phyloP scores from a whole-genome alignment of 2,113 vertebrate genomes.

The Perccottus glenii region DNA sequence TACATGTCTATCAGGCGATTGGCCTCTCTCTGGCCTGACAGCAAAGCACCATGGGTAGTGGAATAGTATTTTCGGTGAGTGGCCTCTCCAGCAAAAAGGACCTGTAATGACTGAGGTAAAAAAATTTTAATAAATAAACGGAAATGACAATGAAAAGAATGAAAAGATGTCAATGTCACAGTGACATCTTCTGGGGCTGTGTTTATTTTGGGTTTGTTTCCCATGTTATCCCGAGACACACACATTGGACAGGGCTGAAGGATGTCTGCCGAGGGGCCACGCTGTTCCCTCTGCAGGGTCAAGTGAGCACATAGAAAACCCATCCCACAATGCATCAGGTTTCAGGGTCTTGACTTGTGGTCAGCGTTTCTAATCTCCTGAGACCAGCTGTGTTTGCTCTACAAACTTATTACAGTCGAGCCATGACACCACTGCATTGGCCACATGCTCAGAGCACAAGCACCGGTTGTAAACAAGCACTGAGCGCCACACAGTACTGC shows the following conservation, averaged over 20 bases:
- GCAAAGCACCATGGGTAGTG: constrained; percentile 98
- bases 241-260: constrained; percentile 25
- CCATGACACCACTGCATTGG: constrained; percentile 26
- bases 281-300: constrained; percentile 55
- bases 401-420: constrained; percentile 17
- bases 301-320: constrained; percentile 36
- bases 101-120: constrained; percentile 88
- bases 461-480: constrained; percentile 39
- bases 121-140: not conserved
- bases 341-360: constrained; percentile 47
- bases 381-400: constrained; percentile 44
- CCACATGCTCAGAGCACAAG: constrained; percentile 10
- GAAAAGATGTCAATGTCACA: constrained; percentile 32
- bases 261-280: constrained; percentile 38
- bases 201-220: constrained; percentile 25
- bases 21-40: constrained; percentile 96
- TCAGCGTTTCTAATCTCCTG: constrained; percentile 10
- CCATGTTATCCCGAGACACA: constrained; percentile 22
- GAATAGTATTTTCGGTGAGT: constrained; percentile 99
- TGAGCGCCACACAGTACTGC: not conserved
- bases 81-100: constrained; percentile 98
- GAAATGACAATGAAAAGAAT: constrained; percentile 7
- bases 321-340: constrained; percentile 41
- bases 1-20: constrained; percentile 93
- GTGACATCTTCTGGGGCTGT: constrained; percentile 24